These are phyloP conservation scores for Propithecus coquereli DNA, from an alignment of 2,113 vertebrate genomes.

Conservation along the genomic window DNA sequence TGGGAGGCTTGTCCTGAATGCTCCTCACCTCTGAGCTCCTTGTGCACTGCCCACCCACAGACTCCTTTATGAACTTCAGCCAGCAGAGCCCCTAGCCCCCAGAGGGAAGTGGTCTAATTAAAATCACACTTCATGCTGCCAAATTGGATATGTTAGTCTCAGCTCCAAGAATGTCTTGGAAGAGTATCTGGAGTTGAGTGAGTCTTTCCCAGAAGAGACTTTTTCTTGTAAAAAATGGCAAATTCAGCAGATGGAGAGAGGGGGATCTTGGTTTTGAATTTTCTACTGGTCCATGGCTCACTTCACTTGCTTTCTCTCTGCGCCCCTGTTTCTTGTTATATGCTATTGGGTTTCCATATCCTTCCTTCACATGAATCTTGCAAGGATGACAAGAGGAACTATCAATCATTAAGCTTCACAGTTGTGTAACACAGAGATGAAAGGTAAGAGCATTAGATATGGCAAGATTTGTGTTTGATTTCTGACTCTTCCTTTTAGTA, in stretches of 20 bases:
- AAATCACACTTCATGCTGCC: slow-evolving; percentile 70
- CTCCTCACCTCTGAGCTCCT: slow-evolving; percentile 50
- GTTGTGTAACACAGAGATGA: neutral
- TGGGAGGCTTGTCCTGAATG: slow-evolving; percentile 34
- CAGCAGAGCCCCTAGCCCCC: slow-evolving; percentile 32
- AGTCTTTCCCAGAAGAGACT: slow-evolving; percentile 59
- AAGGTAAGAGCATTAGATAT: neutral
- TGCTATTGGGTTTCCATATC: neutral
- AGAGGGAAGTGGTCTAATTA: slow-evolving; percentile 69
- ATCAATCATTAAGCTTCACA: neutral
- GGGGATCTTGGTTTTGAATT: slow-evolving; percentile 25
- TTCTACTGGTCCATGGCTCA: neutral
- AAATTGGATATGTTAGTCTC: slow-evolving; percentile 62
- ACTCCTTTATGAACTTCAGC: slow-evolving; percentile 62
- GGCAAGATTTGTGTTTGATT: neutral
- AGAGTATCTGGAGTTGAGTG: slow-evolving; percentile 59
- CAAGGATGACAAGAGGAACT: neutral
- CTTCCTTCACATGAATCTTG: neutral
- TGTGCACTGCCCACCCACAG: slow-evolving; percentile 62
- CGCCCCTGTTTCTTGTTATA: neutral
- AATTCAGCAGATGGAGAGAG: slow-evolving; percentile 3
- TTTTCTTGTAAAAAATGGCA: slow-evolving; percentile 33
- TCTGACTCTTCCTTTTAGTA: neutral
- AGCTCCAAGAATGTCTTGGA: slow-evolving; percentile 70
- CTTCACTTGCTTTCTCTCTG: neutral